Conservation (phyloP, 2,888 invertebrate species). For the Hirtodrosophila duncani region DNA sequence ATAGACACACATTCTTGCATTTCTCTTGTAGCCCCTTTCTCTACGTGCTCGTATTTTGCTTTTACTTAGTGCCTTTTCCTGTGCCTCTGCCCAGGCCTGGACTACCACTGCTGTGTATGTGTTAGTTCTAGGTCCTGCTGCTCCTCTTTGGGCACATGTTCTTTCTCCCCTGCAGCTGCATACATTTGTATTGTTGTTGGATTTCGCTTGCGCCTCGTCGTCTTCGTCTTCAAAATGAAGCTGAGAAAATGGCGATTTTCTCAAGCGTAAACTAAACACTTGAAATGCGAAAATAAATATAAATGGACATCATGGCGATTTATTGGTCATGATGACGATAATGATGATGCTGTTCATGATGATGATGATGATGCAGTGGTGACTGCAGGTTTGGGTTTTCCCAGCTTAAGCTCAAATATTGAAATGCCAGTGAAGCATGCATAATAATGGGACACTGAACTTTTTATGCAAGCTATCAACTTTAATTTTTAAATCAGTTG, state of each 20-base stretch:
- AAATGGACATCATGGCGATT: constrained; percentile 68
- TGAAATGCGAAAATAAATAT: constrained; percentile 71
- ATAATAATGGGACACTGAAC: constrained; percentile 53
- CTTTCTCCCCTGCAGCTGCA: constrained; percentile 33
- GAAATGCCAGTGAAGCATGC: constrained; percentile 55
- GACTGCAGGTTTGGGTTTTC: constrained; percentile 16
- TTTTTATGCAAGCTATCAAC: constrained; percentile 16
- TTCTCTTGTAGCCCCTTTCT: background rate
- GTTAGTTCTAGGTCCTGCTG: constrained; percentile 11
- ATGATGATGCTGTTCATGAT: constrained; percentile 14
- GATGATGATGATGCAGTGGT: background rate
- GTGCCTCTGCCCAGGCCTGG: constrained; percentile 24
- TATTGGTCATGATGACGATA: constrained; percentile 51
- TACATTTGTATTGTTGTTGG: constrained; percentile 18
- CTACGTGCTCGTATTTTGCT: constrained; percentile 26
- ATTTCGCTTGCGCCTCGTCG: background rate
- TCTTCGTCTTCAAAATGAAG: constrained; percentile 43
- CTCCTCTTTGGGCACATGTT: constrained; percentile 40
- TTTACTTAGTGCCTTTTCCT: constrained; percentile 41
- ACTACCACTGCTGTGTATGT: no score
- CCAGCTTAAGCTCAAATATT: constrained; percentile 46
- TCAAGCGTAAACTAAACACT: constrained; percentile 73
- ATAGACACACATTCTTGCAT: no score
- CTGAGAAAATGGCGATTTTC: constrained; percentile 69
- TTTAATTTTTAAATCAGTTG: no score